A percentile compares a stretch with the other conserved stretches of the same genome.
These are phyloP conservation scores for Cichlasoma orientale DNA, from an alignment of 2,797 vertebrate species.

Conservation along the genomic window DNA sequence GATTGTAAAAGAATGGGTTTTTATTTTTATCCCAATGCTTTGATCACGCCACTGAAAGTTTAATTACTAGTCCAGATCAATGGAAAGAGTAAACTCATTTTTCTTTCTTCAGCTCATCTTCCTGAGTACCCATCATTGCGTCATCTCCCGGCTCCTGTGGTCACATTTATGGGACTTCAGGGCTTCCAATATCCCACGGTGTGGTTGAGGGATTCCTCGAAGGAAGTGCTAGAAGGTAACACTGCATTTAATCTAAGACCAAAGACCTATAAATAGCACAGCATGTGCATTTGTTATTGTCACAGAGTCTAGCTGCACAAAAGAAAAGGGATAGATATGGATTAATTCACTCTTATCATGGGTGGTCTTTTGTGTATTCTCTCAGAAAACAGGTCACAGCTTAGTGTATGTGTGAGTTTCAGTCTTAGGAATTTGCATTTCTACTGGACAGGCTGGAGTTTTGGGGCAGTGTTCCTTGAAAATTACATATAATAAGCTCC, in stretches of 20 bases:
- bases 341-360: conserved; percentile 35
- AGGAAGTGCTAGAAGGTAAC: conserved; percentile 23
- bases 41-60: conserved; percentile 59
- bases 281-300: conserved; percentile 27
- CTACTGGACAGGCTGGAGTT: conserved; percentile 3
- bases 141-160: conserved; percentile 29
- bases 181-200: conserved; percentile 34
- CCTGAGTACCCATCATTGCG: conserved; percentile 21
- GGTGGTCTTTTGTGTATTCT: conserved; percentile 28
- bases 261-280: conserved; percentile 49
- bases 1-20: conserved; percentile 67
- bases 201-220: conserved; percentile 27
- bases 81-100: conserved; percentile 51
- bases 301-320: conserved; percentile 22
- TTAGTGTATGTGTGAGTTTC: conserved; percentile 8
- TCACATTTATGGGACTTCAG: conserved; percentile 41
- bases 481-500: conserved; percentile 70
- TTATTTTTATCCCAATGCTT: conserved; percentile 68
- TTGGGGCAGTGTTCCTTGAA: conserved; percentile 38
- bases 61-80: conserved; percentile 70
- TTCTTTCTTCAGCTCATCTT: conserved; percentile 26
- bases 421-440: conserved; percentile 30
- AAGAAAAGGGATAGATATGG: not conserved
- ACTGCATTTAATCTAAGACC: conserved; percentile 38
- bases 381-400: conserved; percentile 2